Evolutionary conservation across 2,888 invertebrate species (phyloP).

Genomic region (Gari tellinella): DNA sequence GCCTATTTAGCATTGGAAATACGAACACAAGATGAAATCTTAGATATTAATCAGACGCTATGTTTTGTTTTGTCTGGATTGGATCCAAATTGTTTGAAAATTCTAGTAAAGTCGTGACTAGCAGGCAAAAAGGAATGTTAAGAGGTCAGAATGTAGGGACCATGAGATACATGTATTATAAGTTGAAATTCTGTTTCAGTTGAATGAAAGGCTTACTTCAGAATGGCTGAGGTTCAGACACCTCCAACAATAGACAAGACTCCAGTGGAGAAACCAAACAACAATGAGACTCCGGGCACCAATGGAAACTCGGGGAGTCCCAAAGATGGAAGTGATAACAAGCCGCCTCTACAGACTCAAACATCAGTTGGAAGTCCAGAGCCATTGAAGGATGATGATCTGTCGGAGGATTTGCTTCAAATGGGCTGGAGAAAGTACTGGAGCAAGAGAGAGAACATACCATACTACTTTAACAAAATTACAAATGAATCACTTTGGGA

Average conservation of each 20-base stretch:
- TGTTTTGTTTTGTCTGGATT: too few species aligned
- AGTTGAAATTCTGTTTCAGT: constrained; percentile 5
- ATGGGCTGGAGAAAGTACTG: constrained; percentile 99
- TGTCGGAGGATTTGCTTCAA: constrained; percentile 90
- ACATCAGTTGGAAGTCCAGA: constrained; percentile 62
- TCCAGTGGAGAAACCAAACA: constrained; percentile 4
- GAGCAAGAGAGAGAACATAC: constrained; percentile 97
- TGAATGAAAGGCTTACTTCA: constrained; percentile 12
- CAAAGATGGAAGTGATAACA: not conserved
- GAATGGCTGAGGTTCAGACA: constrained; percentile 39
- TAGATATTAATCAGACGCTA: too few species aligned
- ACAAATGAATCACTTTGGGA: constrained; percentile 99
- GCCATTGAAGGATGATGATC: constrained; percentile 81
- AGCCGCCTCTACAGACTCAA: constrained; percentile 32
- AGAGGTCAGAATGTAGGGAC: too few species aligned
- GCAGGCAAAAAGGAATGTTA: too few species aligned
- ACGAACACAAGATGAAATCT: too few species aligned
- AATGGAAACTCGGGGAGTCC: constrained; percentile 13
- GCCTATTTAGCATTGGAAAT: too few species aligned
- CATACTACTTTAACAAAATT: constrained; percentile 98
- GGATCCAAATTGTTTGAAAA: too few species aligned
- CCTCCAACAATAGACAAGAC: constrained; percentile 1
- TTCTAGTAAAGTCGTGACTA: too few species aligned
- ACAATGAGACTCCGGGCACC: constrained; percentile 1
- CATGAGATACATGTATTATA: too few species aligned